These are phyloP conservation scores for Megathymus violae DNA, from an alignment of 1,140 invertebrate genomes.

Conservation along the genomic window DNA sequence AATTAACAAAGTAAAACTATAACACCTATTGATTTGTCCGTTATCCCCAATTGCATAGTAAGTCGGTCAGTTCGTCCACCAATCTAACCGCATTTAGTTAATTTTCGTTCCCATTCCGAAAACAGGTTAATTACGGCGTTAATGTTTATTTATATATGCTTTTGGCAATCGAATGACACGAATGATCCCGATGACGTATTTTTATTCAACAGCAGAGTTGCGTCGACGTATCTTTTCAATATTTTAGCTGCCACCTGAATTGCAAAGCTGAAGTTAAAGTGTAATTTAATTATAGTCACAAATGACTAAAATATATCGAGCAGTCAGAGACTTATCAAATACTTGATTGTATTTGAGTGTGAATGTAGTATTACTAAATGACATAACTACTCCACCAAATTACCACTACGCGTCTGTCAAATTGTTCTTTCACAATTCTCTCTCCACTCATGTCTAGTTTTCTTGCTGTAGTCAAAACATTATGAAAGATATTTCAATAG, in stretches of 20 bases:
- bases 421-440: no score
- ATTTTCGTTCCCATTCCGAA: constrained; percentile 25
- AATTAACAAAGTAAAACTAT: not conserved
- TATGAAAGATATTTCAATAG: not conserved
- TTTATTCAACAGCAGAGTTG: constrained; percentile 5
- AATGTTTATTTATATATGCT: constrained; percentile 10
- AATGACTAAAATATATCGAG: no score
- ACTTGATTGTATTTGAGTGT: no score
- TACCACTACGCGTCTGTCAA: no score
- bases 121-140: constrained; percentile 25
- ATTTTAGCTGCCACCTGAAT: no score
- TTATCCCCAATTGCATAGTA: constrained; percentile 17
- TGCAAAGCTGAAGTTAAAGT: no score
- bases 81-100: constrained; percentile 17
- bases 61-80: constrained; percentile 20
- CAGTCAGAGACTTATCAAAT: no score
- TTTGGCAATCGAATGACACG: constrained; percentile 9
- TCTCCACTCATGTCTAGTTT: no score
- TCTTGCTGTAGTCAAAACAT: no score
- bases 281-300: no score
- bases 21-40: constrained; percentile 12
- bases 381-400: no score
- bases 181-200: constrained; percentile 15
- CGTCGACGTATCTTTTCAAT: not conserved
- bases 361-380: no score